Percentiles rank a stretch among this genome's conserved stretches.
Conservation (phyloP, 1,140 invertebrate genomes). For the Tetraneura akinire region DNA sequence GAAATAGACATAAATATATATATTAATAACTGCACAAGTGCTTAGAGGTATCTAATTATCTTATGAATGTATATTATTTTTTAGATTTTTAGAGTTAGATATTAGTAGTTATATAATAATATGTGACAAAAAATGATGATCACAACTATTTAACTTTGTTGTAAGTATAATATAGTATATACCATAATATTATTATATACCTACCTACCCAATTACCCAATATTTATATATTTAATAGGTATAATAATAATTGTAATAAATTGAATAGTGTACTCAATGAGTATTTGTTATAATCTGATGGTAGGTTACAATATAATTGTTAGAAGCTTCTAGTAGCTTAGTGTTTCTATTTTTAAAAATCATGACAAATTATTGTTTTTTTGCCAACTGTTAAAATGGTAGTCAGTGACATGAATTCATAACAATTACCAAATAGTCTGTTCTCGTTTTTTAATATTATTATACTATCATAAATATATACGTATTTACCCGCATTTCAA, state of each 20-base stretch:
- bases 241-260: not conserved
- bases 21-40: not conserved
- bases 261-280: not conserved
- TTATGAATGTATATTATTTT: not conserved
- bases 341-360: constrained; percentile 35
- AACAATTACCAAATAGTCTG: constrained; percentile 13
- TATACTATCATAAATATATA: not conserved
- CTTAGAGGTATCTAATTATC: too few species aligned
- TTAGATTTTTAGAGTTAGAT: not conserved
- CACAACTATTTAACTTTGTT: not conserved
- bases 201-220: too few species aligned
- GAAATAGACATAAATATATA: not conserved
- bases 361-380: constrained; percentile 32
- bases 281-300: not conserved
- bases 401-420: constrained; percentile 13
- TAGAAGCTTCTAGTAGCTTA: not conserved
- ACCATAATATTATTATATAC: too few species aligned
- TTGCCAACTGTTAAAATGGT: constrained; percentile 31
- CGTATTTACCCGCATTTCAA: not conserved
- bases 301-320: not conserved
- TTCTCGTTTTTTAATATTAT: not conserved
- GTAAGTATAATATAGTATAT: too few species aligned
- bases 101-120: not conserved
- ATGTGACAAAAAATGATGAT: not conserved
- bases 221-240: too few species aligned